Evolutionary conservation across 92 coral and sea anemone species (phyloP), one percentile per base, ranked within the genome.

Genomic region (Umimayanthus kanabou): DNA sequence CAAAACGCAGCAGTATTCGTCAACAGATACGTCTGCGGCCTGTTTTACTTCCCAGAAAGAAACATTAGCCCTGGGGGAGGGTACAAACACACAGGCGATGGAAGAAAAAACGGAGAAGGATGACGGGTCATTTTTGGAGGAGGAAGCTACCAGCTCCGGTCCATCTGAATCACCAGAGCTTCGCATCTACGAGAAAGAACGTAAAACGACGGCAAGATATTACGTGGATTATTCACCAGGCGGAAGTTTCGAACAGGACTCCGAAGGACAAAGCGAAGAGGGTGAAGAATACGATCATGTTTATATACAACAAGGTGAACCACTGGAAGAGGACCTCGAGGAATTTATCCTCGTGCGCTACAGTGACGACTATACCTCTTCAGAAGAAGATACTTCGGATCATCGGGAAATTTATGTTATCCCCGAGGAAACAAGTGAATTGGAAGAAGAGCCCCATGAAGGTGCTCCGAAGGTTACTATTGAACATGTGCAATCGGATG

Each of bases 381-480:
- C 91, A 6, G 97, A 90, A 50, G 98, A 95, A 47, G 95, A 91
- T 81, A 23, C 89, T 43, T 86, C 92, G 4, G 98, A 95, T 79
- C 98, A 95, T 55, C 93, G 98, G 28, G 94, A 93, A 82, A 95
- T 95, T 74, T 95, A 95, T 66, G 98, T 95, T 64, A 95, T 95
- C 61, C 98, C 93, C 39, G 98, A 95, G 75, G 98, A 95, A 66
- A 43, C 90, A 74, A 89, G 90, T 57, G 92, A 88, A 50, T 61
- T 86, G 39, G 94, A 88, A 73, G 95, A 89, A 30, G 85, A 93
- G 30, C 57, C 80, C 37, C 87, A 81, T 66, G 89, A 66, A 75
- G 78, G 73, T 53, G 58, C 88, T 53, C 73, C 90, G 69, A 85
- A 26, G 50, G 87, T 83, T 16, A 61, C 69, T 6, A 47, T 83